Evolutionary conservation across 2,888 invertebrate species (phyloP).

Genomic region (Seira sanloemensis): DNA sequence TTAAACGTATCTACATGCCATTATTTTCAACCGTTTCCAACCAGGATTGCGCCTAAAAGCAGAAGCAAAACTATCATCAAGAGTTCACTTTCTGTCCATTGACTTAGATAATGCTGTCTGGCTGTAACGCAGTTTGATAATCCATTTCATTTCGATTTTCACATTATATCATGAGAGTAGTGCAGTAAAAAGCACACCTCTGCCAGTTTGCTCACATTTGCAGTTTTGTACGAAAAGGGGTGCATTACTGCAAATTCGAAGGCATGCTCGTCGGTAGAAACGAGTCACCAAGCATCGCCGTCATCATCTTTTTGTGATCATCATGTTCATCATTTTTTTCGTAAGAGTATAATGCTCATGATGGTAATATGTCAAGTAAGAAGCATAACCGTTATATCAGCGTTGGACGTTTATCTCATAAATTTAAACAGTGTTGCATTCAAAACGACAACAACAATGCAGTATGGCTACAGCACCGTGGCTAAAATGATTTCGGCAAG

Average conservation of each 20-base stretch:
- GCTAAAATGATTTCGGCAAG: background rate
- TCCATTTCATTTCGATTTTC: no score
- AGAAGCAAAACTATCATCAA: no score
- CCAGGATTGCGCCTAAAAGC: no score
- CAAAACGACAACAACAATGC: background rate
- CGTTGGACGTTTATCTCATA: constrained; percentile 1
- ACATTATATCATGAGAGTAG: no score
- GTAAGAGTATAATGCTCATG: background rate
- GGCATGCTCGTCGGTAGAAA: no score
- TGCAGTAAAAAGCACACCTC: no score
- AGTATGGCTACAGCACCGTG: background rate
- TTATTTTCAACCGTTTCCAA: no score
- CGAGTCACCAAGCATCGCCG: background rate
- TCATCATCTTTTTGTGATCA: background rate
- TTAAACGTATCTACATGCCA: no score
- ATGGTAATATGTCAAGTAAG: background rate
- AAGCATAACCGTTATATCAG: background rate
- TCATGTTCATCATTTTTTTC: background rate
- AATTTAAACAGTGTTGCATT: constrained; percentile 2
- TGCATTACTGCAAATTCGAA: background rate
- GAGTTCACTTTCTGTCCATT: no score
- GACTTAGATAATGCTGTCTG: no score
- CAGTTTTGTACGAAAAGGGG: background rate
- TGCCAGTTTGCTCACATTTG: no score
- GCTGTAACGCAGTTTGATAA: no score